phyloP scores from a whole-genome alignment of 2,797 vertebrate species.

The Hephaestus fuliginosus region DNA sequence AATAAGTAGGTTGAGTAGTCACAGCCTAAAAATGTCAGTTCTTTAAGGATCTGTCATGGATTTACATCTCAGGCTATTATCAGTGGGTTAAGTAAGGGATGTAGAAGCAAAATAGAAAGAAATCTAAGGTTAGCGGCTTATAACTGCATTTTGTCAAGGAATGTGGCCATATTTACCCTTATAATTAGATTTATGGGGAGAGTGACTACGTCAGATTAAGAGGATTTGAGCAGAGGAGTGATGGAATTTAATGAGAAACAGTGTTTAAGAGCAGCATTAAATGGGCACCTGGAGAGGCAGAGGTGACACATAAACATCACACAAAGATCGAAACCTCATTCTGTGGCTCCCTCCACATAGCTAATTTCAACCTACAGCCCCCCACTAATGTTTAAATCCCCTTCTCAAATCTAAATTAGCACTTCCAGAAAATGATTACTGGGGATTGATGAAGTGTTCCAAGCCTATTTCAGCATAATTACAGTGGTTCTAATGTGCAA shows the following conservation, averaged over 20 bases:
- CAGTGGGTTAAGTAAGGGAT: slow-evolving; percentile 15
- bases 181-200: slow-evolving; percentile 48
- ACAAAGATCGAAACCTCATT: slow-evolving; percentile 58
- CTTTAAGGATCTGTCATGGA: slow-evolving; percentile 22
- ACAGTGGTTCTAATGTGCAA: slow-evolving; percentile 61
- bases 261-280: slow-evolving; percentile 45
- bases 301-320: slow-evolving; percentile 45
- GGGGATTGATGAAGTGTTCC: slow-evolving; percentile 56
- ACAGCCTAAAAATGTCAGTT: slow-evolving; percentile 2
- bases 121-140: slow-evolving; percentile 15
- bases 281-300: slow-evolving; percentile 31
- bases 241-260: slow-evolving; percentile 50
- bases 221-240: slow-evolving; percentile 36
- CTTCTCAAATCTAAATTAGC: slow-evolving; percentile 56
- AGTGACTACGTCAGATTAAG: slow-evolving; percentile 44
- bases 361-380: slow-evolving; percentile 40
- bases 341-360: slow-evolving; percentile 10
- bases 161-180: slow-evolving; percentile 48
- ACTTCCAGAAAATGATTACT: slow-evolving; percentile 56
- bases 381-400: slow-evolving; percentile 33
- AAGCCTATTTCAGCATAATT: slow-evolving; percentile 62
- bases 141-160: slow-evolving; percentile 34
- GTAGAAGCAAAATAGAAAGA: slow-evolving; percentile 3
- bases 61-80: slow-evolving; percentile 17
- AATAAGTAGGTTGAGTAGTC: slow-evolving; percentile 7